phyloP scores from a whole-genome alignment of 2,888 invertebrate genomes.

The Eudasyphora cyanicolor region DNA sequence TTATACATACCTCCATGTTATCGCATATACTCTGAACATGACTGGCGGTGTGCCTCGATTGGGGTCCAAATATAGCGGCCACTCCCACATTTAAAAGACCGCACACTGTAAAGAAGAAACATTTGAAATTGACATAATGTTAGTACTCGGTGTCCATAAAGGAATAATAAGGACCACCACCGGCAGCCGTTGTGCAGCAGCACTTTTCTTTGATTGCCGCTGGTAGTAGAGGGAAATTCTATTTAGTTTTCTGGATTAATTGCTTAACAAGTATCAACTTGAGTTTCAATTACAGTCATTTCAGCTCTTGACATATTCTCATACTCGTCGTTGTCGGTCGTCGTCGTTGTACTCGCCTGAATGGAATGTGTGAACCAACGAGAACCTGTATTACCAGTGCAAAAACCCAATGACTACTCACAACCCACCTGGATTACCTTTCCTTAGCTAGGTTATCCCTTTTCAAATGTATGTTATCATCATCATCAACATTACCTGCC shows the following conservation, averaged over 20 bases:
- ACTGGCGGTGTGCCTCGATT: conserved; percentile 93
- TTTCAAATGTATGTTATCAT: conserved; percentile 12
- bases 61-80: conserved; percentile 96
- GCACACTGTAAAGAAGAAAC: conserved; percentile 85
- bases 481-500: too few relatives aligned
- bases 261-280: conserved; percentile 41
- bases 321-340: not conserved
- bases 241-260: conserved; percentile 53
- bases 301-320: conserved; percentile 28
- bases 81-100: conserved; percentile 92
- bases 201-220: conserved; percentile 24
- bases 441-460: not conserved
- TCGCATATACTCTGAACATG: conserved; percentile 98
- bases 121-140: conserved; percentile 35
- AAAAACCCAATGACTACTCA: not conserved
- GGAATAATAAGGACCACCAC: too few relatives aligned
- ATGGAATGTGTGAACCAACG: too few relatives aligned
- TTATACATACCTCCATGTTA: conserved; percentile 88
- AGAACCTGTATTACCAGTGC: not conserved
- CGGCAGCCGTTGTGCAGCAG: conserved; percentile 22
- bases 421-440: not conserved
- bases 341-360: not conserved
- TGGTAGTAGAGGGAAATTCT: not conserved
- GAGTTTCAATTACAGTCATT: conserved; percentile 35
- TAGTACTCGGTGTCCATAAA: conserved; percentile 17